Evolutionary conservation across 53 echinoderm and acorn worm genomes (phyloP).

Genomic region (Zoroaster sp.): DNA sequence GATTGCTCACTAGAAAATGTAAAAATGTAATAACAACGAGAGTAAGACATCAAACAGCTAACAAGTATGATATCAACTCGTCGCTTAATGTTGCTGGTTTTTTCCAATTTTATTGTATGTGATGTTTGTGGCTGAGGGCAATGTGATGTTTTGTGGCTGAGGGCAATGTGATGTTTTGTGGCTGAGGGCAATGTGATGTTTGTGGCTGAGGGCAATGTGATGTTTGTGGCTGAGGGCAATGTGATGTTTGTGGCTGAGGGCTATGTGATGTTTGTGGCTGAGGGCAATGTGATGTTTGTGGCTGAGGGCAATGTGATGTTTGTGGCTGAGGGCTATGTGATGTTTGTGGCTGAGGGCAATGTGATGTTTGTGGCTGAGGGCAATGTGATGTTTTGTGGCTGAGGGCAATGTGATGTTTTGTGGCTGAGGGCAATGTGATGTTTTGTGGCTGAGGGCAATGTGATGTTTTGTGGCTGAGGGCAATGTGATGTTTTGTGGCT

Average conservation of each 20-base stretch:
- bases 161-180: not conserved
- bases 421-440: not conserved
- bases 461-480: not conserved
- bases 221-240: not conserved
- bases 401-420: not conserved
- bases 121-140: not conserved
- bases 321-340: not conserved
- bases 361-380: not conserved
- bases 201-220: not conserved
- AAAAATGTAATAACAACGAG: no score
- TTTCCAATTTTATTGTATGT: not conserved
- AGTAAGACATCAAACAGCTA: no score
- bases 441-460: not conserved
- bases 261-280: not conserved
- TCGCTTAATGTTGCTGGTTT: no score
- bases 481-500: not conserved
- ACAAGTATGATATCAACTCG: no score
- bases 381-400: not conserved
- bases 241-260: not conserved
- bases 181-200: no score
- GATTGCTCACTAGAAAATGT: no score
- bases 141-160: not conserved
- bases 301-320: not conserved
- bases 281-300: not conserved
- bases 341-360: not conserved